phyloP scores from a whole-genome alignment of 2,888 invertebrate species.

The Crocallis elinguaria region DNA sequence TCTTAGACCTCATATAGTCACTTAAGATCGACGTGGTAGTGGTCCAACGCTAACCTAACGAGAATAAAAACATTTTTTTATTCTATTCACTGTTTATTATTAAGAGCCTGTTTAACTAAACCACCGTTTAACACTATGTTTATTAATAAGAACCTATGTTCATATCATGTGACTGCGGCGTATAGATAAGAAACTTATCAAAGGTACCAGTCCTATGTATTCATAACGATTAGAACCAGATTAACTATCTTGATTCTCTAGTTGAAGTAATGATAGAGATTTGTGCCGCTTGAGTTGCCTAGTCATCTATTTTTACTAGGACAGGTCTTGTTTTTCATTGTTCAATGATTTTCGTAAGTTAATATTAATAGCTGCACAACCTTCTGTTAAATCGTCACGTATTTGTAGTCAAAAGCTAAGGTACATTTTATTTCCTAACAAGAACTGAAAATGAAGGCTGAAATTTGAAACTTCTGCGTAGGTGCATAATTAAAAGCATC shows the following conservation, averaged over 20 bases:
- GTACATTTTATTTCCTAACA: too few relatives aligned
- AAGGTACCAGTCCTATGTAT: background rate
- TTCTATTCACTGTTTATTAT: too few relatives aligned
- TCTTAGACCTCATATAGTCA: too few relatives aligned
- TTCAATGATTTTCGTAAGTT: background rate
- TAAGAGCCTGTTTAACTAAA: too few relatives aligned
- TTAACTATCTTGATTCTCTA: conserved; percentile 4
- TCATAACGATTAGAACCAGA: conserved; percentile 8
- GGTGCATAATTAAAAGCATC: too few relatives aligned
- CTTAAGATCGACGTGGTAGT: too few relatives aligned
- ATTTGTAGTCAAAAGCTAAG: too few relatives aligned
- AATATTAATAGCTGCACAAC: background rate
- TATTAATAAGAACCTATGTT: background rate
- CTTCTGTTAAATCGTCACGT: too few relatives aligned
- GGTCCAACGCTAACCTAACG: too few relatives aligned
- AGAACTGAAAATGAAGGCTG: too few relatives aligned
- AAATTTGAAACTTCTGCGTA: too few relatives aligned
- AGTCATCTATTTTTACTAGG: conserved; percentile 2
- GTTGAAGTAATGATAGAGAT: conserved; percentile 2
- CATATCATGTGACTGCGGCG: conserved; percentile 5
- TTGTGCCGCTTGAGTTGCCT: background rate
- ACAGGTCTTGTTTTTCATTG: background rate
- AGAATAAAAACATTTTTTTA: too few relatives aligned
- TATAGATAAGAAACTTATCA: conserved; percentile 8
- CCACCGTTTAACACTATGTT: background rate